These are phyloP conservation scores for Onthophagus taurus DNA, from an alignment of 1,140 invertebrate genomes.

Conservation along the genomic window DNA sequence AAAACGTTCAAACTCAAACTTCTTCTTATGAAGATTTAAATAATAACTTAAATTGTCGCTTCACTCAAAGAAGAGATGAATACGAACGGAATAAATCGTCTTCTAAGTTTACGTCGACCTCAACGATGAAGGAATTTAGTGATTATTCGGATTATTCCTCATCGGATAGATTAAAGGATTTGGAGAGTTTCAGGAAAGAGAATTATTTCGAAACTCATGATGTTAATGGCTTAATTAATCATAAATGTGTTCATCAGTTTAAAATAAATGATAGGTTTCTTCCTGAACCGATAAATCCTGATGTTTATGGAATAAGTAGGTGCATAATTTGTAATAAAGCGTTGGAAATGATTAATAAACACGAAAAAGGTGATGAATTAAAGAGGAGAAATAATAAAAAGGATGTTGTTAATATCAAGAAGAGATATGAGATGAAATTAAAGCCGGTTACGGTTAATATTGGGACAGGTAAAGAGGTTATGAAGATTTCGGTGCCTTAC, in stretches of 20 bases:
- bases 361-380: constrained; percentile 3
- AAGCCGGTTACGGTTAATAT: constrained; percentile 12
- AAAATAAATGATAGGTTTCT: constrained; percentile 9
- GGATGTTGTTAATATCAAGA: constrained; percentile 4
- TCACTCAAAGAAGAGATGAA: no score
- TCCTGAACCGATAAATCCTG: constrained; percentile 11
- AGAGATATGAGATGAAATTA: constrained; percentile 9
- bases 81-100: no score
- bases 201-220: constrained; percentile 15
- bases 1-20: no score
- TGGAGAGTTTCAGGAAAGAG: constrained; percentile 3
- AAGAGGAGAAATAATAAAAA: not conserved
- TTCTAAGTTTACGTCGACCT: no score
- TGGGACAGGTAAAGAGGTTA: constrained; percentile 13
- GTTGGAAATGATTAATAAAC: constrained; percentile 12
- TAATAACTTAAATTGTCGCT: no score
- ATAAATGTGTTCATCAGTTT: constrained; percentile 14
- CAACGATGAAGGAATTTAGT: no score
- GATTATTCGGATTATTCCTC: no score
- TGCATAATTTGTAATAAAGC: constrained; percentile 13
- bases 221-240: not conserved
- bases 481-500: constrained; percentile 4
- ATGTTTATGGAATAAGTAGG: constrained; percentile 7
- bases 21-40: no score
- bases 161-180: constrained; percentile 7